Percentiles rank a stretch among this genome's conserved stretches.
Conservation (phyloP, 2,797 vertebrate species). For the Sylvia borin region DNA sequence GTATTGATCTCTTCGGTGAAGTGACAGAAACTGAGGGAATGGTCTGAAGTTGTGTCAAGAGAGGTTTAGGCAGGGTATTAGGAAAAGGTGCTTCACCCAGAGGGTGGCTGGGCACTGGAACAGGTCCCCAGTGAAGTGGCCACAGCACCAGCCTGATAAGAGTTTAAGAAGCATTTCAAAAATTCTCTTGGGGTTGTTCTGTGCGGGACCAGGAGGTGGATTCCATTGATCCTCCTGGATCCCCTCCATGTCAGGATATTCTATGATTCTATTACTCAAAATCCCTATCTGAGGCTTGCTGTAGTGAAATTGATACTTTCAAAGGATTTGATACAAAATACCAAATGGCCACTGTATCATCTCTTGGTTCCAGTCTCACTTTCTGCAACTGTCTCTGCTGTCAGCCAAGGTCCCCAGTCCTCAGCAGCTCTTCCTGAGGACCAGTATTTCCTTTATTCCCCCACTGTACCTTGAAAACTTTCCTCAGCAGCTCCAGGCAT, state of each 20-base stretch:
- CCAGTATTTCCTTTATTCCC: background rate
- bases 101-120: background rate
- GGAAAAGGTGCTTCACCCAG: background rate
- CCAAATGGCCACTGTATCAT: background rate
- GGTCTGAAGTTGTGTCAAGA: background rate
- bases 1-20: background rate
- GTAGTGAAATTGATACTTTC: background rate
- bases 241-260: background rate
- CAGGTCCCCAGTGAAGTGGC: background rate
- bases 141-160: background rate
- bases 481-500: background rate
- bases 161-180: background rate
- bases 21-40: background rate
- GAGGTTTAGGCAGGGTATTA: background rate
- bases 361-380: background rate
- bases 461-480: background rate
- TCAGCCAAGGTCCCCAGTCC: background rate
- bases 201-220: background rate
- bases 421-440: background rate
- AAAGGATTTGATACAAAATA: background rate
- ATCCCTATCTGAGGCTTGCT: background rate
- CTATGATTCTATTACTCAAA: background rate
- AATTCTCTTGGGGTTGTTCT: background rate
- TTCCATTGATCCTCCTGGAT: background rate
- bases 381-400: background rate